A percentile compares a stretch with the other conserved stretches of the same genome.
Conservation (phyloP, 2,888 invertebrate species). For the Pelosia muscerda region DNA sequence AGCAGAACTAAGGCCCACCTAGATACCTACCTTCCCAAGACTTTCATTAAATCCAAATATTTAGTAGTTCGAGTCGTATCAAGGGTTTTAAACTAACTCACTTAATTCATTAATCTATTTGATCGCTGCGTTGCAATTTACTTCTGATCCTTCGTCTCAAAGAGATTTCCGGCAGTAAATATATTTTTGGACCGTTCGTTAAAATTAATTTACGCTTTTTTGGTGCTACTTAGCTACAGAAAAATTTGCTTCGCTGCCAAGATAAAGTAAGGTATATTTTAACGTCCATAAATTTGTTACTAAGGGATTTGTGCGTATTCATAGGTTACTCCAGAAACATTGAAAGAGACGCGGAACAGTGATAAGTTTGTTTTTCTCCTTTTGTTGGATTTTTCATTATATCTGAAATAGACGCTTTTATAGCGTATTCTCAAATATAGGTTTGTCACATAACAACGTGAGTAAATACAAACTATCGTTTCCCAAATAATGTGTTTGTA, state of each 20-base stretch:
- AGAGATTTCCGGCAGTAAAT: conserved; percentile 20
- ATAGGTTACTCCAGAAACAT: conserved; percentile 30
- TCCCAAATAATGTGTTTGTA: conserved; percentile 64
- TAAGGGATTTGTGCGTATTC: conserved; percentile 32
- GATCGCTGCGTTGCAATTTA: conserved; percentile 22
- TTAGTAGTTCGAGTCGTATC: conserved; percentile 29
- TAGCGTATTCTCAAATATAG: conserved; percentile 8
- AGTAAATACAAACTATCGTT: conserved; percentile 46
- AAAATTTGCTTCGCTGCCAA: conserved; percentile 27
- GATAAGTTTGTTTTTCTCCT: conserved; percentile 24
- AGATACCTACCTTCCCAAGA: conserved; percentile 39
- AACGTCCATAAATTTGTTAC: conserved; percentile 36
- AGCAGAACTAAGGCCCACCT: conserved; percentile 61
- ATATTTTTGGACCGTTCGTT: conserved; percentile 17
- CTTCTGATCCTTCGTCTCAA: conserved; percentile 21
- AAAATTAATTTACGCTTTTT: conserved; percentile 31
- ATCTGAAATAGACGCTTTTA: conserved; percentile 17
- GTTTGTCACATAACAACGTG: conserved; percentile 6
- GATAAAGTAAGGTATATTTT: conserved; percentile 25
- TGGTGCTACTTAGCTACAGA: conserved; percentile 21
- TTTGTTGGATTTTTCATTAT: conserved; percentile 11
- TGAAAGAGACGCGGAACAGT: conserved; percentile 23
- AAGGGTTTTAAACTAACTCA: conserved; percentile 21
- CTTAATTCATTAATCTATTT: conserved; percentile 14
- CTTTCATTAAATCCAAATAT: conserved; percentile 42